Percentiles rank a stretch among this genome's conserved stretches.
Conservation (phyloP, 2,113 vertebrate species). For the Condylura cristata region DNA sequence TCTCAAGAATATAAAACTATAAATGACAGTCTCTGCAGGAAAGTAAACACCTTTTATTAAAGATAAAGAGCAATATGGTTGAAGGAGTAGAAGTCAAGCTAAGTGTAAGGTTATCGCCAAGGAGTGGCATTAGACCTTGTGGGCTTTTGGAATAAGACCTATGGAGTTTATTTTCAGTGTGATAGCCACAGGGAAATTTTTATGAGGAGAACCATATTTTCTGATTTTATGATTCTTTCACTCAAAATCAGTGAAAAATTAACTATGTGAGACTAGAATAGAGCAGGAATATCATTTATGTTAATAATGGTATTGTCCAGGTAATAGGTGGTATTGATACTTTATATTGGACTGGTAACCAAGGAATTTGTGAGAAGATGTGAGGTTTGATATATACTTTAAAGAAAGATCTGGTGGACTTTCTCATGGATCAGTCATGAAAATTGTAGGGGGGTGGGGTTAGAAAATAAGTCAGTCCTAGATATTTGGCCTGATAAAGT, state of each 20-base stretch:
- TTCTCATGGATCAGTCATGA: neutral
- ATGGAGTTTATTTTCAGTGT: conserved; percentile 21
- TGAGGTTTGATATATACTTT: neutral
- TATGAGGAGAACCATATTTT: neutral
- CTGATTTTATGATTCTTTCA: neutral
- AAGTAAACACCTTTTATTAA: neutral
- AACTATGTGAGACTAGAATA: neutral
- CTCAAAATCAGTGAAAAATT: neutral
- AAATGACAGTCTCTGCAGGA: neutral
- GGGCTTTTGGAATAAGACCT: neutral
- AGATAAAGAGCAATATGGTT: neutral
- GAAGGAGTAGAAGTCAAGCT: neutral
- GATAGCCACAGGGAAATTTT: neutral
- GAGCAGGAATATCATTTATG: neutral
- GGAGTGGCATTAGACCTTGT: neutral
- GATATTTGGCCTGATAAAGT: neutral
- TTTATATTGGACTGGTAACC: neutral
- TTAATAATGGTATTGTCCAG: neutral
- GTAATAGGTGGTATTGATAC: neutral
- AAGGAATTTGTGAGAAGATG: neutral
- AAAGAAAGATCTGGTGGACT: neutral
- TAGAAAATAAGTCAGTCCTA: neutral
- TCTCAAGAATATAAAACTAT: neutral
- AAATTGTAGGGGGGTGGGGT: neutral
- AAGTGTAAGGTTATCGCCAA: neutral